Percentiles rank a stretch among this genome's conserved stretches.
These are phyloP conservation scores for Rhombomys opimus DNA, from an alignment of 2,113 vertebrate genomes.

Conservation along the genomic window DNA sequence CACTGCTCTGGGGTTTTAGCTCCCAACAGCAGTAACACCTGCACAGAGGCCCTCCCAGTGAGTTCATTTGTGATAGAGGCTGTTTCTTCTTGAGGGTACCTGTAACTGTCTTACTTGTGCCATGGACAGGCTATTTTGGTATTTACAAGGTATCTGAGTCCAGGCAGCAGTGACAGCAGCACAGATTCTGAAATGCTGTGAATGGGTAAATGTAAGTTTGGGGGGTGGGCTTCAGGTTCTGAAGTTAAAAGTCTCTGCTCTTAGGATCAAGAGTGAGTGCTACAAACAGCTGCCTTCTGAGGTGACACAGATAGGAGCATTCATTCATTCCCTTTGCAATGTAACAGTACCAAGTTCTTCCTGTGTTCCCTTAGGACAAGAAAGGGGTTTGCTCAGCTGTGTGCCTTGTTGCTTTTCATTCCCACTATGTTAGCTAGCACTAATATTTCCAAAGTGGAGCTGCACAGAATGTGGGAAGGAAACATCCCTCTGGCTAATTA, in stretches of 20 bases:
- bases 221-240: neutral
- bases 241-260: neutral
- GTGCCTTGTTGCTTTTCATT: neutral
- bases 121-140: neutral
- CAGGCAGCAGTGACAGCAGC: neutral
- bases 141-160: neutral
- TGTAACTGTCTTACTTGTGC: neutral
- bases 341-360: neutral
- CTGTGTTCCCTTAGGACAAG: neutral
- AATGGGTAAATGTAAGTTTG: neutral
- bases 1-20: conserved; percentile 62
- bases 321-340: neutral
- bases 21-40: neutral
- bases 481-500: neutral
- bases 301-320: rapidly evolving
- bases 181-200: neutral
- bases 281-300: neutral
- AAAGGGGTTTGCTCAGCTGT: neutral
- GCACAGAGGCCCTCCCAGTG: conserved; percentile 35
- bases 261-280: neutral
- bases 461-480: neutral
- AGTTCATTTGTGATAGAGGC: neutral
- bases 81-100: neutral
- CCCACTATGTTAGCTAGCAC: neutral
- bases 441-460: neutral